Percentiles rank a stretch among this genome's conserved stretches.
Conservation (phyloP, 1,140 invertebrate species). For the Heliothis virescens region DNA sequence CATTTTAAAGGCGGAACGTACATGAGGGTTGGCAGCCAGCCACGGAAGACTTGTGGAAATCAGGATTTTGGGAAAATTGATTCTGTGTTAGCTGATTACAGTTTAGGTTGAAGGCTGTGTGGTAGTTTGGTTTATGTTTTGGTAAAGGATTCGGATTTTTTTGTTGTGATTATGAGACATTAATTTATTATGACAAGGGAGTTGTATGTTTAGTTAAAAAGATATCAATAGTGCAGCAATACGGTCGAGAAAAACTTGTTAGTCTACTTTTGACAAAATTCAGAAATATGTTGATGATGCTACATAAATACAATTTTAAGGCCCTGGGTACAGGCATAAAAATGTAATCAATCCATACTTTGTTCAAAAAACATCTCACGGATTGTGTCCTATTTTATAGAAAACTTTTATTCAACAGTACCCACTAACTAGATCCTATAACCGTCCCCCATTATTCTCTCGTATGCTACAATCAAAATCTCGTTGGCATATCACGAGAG, state of each 20-base stretch:
- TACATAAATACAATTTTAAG: no score
- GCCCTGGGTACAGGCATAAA: no score
- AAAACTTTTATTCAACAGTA: slow-evolving; percentile 25
- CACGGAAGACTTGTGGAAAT: slow-evolving; percentile 49
- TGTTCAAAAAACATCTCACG: not conserved
- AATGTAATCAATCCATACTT: no score
- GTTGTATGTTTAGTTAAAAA: no score
- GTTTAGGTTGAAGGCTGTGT: not conserved
- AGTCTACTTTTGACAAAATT: no score
- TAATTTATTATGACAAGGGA: no score
- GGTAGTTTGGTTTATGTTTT: no score
- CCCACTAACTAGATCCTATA: not conserved
- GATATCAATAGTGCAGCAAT: no score
- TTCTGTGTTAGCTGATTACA: slow-evolving; percentile 42
- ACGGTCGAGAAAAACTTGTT: no score
- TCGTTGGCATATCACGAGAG: slow-evolving; percentile 30
- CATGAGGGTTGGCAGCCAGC: slow-evolving; percentile 45
- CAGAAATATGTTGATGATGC: no score
- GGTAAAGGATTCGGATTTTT: no score
- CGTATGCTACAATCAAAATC: slow-evolving; percentile 30
- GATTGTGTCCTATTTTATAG: not conserved
- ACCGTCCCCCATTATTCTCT: slow-evolving; percentile 19
- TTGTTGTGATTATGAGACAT: no score
- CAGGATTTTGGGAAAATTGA: slow-evolving; percentile 49
- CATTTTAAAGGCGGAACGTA: slow-evolving; percentile 61